Conservation (phyloP, 2,888 invertebrate species). For the Drosophila meridiana region DNA sequence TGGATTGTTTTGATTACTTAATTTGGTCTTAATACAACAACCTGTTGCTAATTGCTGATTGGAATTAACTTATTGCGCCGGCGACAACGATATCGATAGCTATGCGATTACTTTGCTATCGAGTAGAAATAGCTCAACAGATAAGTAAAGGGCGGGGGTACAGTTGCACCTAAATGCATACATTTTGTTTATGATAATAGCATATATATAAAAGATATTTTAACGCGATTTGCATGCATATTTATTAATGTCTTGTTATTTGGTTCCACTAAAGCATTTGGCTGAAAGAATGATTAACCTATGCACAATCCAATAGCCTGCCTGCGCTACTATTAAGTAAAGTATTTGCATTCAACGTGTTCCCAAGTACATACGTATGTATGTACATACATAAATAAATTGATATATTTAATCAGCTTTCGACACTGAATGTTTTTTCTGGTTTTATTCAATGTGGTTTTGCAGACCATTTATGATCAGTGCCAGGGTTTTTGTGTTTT, state of each 20-base stretch:
- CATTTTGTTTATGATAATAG: neutral
- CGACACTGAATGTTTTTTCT: conserved; percentile 27
- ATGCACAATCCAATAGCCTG: neutral
- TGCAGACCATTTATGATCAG: conserved; percentile 15
- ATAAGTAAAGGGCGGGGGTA: neutral
- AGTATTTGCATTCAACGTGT: conserved; percentile 15
- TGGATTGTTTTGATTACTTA: neutral
- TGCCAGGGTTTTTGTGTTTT: conserved; percentile 16
- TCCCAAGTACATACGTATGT: conserved; percentile 20
- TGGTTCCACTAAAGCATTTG: neutral
- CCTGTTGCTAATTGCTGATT: conserved; percentile 5
- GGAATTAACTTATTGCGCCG: neutral
- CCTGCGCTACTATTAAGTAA: conserved; percentile 15
- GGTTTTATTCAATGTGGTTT: conserved; percentile 14
- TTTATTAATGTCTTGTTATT: neutral
- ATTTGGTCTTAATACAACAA: conserved; percentile 5
- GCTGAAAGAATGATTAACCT: neutral
- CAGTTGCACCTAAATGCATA: neutral
- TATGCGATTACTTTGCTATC: conserved; percentile 20
- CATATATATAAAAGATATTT: neutral
- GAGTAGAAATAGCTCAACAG: conserved; percentile 22
- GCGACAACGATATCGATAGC: conserved; percentile 30
- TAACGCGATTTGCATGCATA: neutral
- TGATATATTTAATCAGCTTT: conserved; percentile 37
- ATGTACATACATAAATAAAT: neutral